Conservation (phyloP, 2,113 vertebrate species). For the Rafetus swinhoei region DNA sequence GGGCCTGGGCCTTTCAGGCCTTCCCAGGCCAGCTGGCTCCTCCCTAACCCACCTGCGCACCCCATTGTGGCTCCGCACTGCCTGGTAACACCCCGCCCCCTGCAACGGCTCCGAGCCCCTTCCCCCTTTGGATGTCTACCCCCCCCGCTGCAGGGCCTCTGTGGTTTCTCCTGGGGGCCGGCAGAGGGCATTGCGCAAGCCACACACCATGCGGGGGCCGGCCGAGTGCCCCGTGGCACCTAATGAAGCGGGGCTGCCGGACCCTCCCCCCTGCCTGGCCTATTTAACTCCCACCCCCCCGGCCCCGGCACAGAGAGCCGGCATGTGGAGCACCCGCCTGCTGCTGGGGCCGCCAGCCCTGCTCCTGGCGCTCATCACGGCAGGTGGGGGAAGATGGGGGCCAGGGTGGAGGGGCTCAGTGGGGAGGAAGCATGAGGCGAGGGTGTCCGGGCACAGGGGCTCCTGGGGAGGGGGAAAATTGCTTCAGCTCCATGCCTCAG, state of each 20-base stretch:
- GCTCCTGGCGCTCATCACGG: neutral
- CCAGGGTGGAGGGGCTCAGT: neutral
- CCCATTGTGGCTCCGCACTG: neutral
- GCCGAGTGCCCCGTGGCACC: too few species aligned
- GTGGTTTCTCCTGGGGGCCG: neutral
- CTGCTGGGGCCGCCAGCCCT: neutral
- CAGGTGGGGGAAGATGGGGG: neutral
- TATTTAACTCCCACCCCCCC: neutral
- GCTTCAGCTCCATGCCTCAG: neutral
- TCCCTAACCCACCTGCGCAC: neutral
- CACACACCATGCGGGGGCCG: neutral
- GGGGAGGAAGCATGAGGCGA: neutral
- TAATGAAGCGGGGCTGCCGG: neutral
- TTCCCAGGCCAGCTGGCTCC: neutral
- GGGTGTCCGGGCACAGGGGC: neutral
- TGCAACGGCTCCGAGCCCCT: neutral
- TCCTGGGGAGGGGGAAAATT: too few species aligned
- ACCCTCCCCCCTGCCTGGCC: fast-evolving
- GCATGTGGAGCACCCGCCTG: neutral
- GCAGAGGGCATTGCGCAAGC: constrained; percentile 38
- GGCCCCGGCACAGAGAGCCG: neutral
- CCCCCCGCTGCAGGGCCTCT: neutral
- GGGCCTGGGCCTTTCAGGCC: too few species aligned
- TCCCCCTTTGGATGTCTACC: neutral
- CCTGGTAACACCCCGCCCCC: neutral